phyloP scores from a whole-genome alignment of 1,140 invertebrate species.

The Adoxophyes honmai region DNA sequence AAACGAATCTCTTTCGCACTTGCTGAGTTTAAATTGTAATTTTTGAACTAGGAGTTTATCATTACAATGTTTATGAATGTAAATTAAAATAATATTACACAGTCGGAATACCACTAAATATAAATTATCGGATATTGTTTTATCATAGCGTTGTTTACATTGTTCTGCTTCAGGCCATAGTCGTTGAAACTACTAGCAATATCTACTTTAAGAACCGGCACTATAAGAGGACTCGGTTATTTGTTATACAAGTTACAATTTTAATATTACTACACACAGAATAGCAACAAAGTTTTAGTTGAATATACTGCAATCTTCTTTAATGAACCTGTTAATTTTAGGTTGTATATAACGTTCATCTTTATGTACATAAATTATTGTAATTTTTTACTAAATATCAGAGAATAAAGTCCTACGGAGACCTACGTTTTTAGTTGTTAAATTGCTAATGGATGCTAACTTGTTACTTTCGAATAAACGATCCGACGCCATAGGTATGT shows the following conservation, averaged over 20 bases:
- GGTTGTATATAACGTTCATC: constrained; percentile 47
- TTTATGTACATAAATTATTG: constrained; percentile 67
- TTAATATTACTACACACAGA: neutral
- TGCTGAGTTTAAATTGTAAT: constrained; percentile 32
- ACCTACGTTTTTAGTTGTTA: constrained; percentile 2
- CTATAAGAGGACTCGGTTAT: neutral
- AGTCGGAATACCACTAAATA: constrained; percentile 3
- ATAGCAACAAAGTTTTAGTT: constrained; percentile 11
- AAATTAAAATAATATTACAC: constrained; percentile 21
- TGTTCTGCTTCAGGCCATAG: neutral
- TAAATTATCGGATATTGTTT: neutral
- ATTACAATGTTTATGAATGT: constrained; percentile 34
- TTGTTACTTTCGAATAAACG: constrained; percentile 32
- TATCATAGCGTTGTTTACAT: neutral
- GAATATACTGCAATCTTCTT: constrained; percentile 19
- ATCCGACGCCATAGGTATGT: constrained; percentile 1
- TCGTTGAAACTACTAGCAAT: neutral
- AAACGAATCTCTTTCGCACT: constrained; percentile 42
- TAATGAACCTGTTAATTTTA: constrained; percentile 47
- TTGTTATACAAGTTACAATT: neutral
- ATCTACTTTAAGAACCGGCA: constrained; percentile 2
- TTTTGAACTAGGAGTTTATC: constrained; percentile 39
- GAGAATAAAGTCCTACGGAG: constrained; percentile 66
- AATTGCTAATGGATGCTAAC: constrained; percentile 20
- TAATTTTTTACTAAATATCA: constrained; percentile 73